Evolutionary conservation across 2,113 vertebrate genomes (phyloP), one percentile per base, ranked within the genome.

Genomic region (Kobus ellipsiprymnus): DNA sequence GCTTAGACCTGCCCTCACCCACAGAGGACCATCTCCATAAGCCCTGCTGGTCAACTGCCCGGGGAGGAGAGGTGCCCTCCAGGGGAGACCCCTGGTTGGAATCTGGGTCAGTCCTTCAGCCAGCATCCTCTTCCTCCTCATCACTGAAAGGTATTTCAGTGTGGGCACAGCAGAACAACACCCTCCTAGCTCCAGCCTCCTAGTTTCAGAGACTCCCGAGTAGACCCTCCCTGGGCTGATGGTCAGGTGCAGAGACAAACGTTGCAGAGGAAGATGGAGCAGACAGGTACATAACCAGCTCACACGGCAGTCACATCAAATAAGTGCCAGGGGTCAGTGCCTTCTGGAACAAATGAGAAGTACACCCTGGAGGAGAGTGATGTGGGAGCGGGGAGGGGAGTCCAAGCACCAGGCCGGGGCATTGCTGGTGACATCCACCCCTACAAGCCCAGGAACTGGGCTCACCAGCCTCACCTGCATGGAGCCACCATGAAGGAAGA

Each of bases 211-310:
- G 14, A 7, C 7, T 30, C 44, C 23, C 5, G 1, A 19, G 67
- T n/a, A 27, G 57, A 36, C 29, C 19, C 4, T 17, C 48, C 80
- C 44, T 11, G 12, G 29, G n/a, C 60, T 21, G 27, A 59, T 36
- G 16, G 13, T 19, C 19, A 46, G 33, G 33, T 21, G 15, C 33
- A 44, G 36, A 85, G 30, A 4, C 57, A 50, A 14, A 14, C 21
- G 0, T 5, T 19, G 0, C 44, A 25, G 36, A 44, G 44, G 27
- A 10, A 33, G 36, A 25, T 2, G 7, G n/a, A 11, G 2, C 0
- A n/a, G 74, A 71, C 2, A 19, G 10, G 27, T 15, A 7, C 27
- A 0, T 5, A 2, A 5, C 2, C 4, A 6, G 33, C 23, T 2
- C n/a, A 15, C 2, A 0, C 0, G 1, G 74, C 2, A 9, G 85